These are phyloP conservation scores for Trichonephila inaurata DNA, from an alignment of 1,140 invertebrate species.

Conservation along the genomic window DNA sequence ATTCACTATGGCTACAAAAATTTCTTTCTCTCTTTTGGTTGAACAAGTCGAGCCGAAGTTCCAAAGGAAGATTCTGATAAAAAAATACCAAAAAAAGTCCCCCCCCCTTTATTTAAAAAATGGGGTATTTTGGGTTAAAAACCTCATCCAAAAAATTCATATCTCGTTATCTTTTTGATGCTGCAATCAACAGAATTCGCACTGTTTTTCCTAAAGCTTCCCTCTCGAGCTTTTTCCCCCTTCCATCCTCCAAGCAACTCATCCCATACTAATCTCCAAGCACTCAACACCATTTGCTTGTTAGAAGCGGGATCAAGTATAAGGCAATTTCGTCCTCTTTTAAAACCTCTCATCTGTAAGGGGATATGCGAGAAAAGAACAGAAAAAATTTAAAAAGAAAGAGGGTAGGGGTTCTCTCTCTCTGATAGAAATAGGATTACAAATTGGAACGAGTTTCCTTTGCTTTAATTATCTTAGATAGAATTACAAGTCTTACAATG, in stretches of 20 bases:
- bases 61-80: no score
- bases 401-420: no score
- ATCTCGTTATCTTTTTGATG: constrained; percentile 49
- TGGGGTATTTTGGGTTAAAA: not conserved
- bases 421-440: constrained; percentile 31
- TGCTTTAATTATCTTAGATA: constrained; percentile 49
- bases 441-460: constrained; percentile 18
- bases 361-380: not conserved
- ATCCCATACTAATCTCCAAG: constrained; percentile 9
- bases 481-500: constrained; percentile 22
- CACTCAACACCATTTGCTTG: constrained; percentile 42
- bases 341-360: constrained; percentile 23
- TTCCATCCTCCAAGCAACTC: not conserved
- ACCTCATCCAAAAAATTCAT: constrained; percentile 64
- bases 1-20: no score
- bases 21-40: no score
- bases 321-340: constrained; percentile 19
- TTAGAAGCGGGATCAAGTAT: constrained; percentile 46
- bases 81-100: no score
- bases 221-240: not conserved
- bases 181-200: constrained; percentile 22
- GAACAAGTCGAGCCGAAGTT: no score
- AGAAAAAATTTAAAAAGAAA: not conserved
- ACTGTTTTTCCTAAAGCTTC: not conserved
- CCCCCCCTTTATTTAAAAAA: not conserved